Evolutionary conservation across 2,113 vertebrate species (phyloP).

Genomic region (Psilopsiagon aymara): DNA sequence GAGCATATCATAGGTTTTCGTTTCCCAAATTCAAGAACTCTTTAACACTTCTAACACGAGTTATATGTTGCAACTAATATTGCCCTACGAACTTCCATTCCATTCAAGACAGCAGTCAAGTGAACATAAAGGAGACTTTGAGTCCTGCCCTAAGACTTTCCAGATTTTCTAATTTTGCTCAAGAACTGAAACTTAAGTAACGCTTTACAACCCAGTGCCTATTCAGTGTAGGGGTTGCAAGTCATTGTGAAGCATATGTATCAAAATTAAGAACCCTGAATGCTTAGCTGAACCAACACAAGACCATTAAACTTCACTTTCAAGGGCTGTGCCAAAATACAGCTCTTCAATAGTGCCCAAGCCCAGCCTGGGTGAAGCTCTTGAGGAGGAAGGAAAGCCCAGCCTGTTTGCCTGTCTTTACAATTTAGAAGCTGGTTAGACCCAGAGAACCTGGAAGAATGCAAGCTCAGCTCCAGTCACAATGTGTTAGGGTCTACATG

Average conservation of each 20-base stretch:
- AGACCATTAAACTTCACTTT: not conserved
- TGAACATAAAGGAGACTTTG: not conserved
- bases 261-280: not conserved
- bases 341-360: not conserved
- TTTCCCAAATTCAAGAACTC: not conserved
- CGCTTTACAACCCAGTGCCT: not conserved
- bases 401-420: not conserved
- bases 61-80: not conserved
- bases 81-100: not conserved
- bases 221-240: not conserved
- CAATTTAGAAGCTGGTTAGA: not conserved
- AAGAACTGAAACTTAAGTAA: not conserved
- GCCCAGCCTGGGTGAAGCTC: not conserved
- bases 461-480: not conserved
- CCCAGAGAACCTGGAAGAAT: not conserved
- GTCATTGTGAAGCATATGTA: not conserved
- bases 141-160: not conserved
- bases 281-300: not conserved
- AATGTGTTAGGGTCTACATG: not conserved
- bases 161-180: not conserved
- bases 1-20: fast-evolving
- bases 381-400: not conserved
- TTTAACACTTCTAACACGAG: not conserved
- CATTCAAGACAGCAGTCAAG: not conserved
- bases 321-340: not conserved